Evolutionary conservation across 2,888 invertebrate genomes (phyloP).

Genomic region (Lysandra bellargus): DNA sequence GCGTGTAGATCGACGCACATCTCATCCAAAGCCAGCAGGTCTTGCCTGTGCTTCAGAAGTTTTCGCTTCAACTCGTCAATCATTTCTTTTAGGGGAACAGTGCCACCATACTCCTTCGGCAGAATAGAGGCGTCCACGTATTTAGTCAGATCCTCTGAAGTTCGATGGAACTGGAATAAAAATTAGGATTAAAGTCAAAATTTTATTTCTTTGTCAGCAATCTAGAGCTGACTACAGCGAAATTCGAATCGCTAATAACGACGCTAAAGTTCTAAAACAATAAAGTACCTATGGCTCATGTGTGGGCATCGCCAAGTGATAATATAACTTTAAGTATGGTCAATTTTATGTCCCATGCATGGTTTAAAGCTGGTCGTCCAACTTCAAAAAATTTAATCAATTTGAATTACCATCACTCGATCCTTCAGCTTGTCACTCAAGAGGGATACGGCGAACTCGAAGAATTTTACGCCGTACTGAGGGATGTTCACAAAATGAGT

Average conservation of each 20-base stretch:
- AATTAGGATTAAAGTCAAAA: background rate
- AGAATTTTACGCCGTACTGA: constrained; percentile 88
- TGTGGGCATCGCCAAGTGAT: no score
- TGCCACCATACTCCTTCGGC: constrained; percentile 94
- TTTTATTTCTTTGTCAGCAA: background rate
- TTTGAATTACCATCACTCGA: constrained; percentile 85
- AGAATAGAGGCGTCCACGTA: constrained; percentile 87
- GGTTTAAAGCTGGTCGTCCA: no score
- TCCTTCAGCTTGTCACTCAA: constrained; percentile 92
- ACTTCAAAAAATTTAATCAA: background rate
- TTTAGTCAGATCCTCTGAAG: constrained; percentile 85
- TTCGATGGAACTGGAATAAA: constrained; percentile 85
- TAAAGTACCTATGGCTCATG: no score
- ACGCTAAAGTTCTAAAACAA: no score
- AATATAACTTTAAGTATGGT: no score
- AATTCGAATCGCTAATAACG: no score
- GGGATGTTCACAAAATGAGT: constrained; percentile 94
- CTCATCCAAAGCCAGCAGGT: constrained; percentile 85
- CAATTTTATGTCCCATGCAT: no score
- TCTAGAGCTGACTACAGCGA: no score
- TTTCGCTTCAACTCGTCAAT: constrained; percentile 86
- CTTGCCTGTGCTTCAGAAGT: constrained; percentile 82
- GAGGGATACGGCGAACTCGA: constrained; percentile 90
- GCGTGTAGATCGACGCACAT: constrained; percentile 87
- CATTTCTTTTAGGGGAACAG: constrained; percentile 89